A percentile compares a stretch with the other conserved stretches of the same genome.
Conservation (phyloP, 2,113 vertebrate genomes). For the Conger conger region DNA sequence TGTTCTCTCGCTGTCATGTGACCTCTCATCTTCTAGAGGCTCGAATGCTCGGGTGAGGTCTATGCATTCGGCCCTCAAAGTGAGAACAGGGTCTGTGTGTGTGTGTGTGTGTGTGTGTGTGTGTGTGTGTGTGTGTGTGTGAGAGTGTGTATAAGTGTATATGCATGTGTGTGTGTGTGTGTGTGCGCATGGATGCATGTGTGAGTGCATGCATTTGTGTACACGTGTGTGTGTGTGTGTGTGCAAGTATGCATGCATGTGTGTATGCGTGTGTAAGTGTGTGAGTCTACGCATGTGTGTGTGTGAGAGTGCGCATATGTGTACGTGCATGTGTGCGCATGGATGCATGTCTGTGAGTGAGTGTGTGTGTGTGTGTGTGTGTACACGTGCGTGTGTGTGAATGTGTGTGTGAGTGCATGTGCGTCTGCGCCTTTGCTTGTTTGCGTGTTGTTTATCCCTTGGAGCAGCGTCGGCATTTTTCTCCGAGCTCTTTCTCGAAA, state of each 20-base stretch:
- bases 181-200: neutral
- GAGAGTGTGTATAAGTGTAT: neutral
- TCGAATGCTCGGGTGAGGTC: neutral
- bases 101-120: conserved; percentile 7
- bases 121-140: neutral
- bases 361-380: neutral
- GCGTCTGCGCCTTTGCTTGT: neutral
- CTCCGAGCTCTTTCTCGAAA: neutral
- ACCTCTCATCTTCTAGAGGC: no score
- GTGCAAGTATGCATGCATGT: neutral
- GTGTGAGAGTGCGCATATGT: no score
- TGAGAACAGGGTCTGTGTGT: conserved; percentile 27
- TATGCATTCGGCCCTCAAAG: neutral
- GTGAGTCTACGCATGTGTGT: no score
- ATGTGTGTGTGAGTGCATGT: neutral
- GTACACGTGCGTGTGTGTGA: neutral
- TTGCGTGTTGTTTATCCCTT: neutral
- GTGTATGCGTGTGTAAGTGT: neutral
- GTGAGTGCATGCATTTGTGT: neutral
- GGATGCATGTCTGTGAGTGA: neutral
- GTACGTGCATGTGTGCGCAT: neutral
- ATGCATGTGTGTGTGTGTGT: neutral
- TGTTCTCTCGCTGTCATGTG: no score
- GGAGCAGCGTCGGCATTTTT: neutral
- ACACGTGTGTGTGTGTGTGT: neutral